Evolutionary conservation across 2,797 vertebrate genomes (phyloP).

Genomic region (Linurgus olivaceus): DNA sequence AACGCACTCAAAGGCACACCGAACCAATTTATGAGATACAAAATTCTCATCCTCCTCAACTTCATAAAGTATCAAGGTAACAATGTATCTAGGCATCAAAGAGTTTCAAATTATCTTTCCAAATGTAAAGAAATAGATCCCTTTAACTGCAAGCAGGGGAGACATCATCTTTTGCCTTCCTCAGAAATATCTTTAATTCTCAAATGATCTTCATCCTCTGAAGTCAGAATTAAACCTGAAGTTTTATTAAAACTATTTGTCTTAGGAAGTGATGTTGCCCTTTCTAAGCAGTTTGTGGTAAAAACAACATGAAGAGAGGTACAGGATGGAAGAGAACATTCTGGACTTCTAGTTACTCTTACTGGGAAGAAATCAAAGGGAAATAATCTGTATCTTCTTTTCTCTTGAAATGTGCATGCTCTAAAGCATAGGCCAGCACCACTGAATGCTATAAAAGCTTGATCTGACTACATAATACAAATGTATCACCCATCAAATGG

Average conservation of each 20-base stretch:
- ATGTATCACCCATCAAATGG: not conserved
- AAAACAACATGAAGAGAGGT: not conserved
- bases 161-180: not conserved
- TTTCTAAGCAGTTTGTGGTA: not conserved
- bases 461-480: not conserved
- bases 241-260: not conserved
- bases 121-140: not conserved
- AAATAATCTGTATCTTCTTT: not conserved
- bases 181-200: not conserved
- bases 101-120: not conserved
- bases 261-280: not conserved
- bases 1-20: fast-evolving
- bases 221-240: not conserved
- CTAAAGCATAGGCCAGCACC: not conserved
- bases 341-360: not conserved
- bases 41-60: not conserved
- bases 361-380: not conserved
- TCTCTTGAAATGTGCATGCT: not conserved
- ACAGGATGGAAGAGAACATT: not conserved
- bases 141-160: not conserved
- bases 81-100: not conserved
- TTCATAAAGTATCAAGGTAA: not conserved
- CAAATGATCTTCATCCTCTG: not conserved
- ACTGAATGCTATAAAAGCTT: not conserved
- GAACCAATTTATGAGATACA: fast-evolving